Conservation (phyloP, 2,888 invertebrate genomes). For the Yponomeuta evonymella region DNA sequence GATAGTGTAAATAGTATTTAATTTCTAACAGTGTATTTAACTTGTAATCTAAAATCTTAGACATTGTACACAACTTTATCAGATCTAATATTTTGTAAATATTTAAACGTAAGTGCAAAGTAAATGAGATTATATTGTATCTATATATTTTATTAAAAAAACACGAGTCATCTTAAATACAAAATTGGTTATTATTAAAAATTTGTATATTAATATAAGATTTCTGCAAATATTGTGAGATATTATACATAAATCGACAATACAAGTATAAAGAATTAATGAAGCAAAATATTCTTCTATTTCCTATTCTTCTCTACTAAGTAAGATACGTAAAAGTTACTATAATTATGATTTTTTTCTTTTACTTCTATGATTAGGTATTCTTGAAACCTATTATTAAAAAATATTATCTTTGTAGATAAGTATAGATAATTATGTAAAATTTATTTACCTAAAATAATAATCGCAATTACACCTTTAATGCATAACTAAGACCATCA, state of each 20-base stretch:
- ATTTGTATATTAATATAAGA: conserved; percentile 69
- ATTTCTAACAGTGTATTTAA: conserved; percentile 71
- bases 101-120: conserved; percentile 67
- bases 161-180: conserved; percentile 61
- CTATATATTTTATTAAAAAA: conserved; percentile 72
- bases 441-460: too few species aligned
- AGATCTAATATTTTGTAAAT: conserved; percentile 75
- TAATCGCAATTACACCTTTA: too few species aligned
- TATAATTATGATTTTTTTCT: too few species aligned
- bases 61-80: conserved; percentile 73
- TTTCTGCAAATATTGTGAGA: conserved; percentile 71
- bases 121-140: conserved; percentile 76
- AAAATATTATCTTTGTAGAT: too few species aligned
- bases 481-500: too few species aligned
- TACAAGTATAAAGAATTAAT: conserved; percentile 49
- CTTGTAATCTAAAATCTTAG: conserved; percentile 64
- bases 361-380: too few species aligned
- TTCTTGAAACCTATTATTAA: too few species aligned
- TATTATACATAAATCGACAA: conserved; percentile 73
- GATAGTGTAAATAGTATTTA: conserved; percentile 68
- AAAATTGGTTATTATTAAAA: conserved; percentile 54
- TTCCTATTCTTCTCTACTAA: background rate
- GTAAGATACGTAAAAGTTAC: too few species aligned
- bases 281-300: conserved; percentile 2
- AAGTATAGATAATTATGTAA: too few species aligned